Conservation (phyloP, 2,113 vertebrate genomes). For the Upupa epops region DNA sequence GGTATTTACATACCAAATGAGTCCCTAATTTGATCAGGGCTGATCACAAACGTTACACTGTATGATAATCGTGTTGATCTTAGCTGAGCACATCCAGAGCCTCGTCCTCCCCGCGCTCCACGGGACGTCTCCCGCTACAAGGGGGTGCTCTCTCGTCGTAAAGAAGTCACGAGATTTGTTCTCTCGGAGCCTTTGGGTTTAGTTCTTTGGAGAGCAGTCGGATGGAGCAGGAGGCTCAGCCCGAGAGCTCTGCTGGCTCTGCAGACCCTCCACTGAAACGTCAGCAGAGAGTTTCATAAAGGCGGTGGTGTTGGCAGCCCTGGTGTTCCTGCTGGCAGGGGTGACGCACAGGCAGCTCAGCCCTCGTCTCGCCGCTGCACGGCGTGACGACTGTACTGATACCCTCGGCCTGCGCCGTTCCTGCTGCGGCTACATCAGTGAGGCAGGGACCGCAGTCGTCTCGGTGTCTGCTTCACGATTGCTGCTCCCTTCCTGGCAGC, state of each 20-base stretch:
- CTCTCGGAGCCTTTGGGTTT: not conserved
- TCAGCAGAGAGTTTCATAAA: not conserved
- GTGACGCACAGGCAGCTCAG: not conserved
- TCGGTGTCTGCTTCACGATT: not conserved
- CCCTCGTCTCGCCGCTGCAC: not conserved
- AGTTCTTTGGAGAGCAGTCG: not conserved
- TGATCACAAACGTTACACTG: conserved; percentile 18
- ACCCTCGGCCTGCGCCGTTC: not conserved
- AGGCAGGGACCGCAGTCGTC: not conserved
- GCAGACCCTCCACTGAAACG: not conserved
- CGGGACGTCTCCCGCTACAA: not conserved
- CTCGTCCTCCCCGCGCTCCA: not conserved
- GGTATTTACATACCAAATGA: conserved; percentile 45
- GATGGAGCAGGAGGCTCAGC: not conserved
- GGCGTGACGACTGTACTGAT: not conserved
- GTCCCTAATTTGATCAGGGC: conserved; percentile 25
- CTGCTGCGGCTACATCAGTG: not conserved
- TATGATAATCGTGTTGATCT: conserved; percentile 14
- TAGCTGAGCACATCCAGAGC: not conserved
- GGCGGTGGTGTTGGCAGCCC: not conserved
- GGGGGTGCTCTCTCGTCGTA: not conserved
- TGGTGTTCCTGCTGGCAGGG: not conserved
- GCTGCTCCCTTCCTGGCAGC: not conserved
- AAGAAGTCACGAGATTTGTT: not conserved
- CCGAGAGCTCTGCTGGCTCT: not conserved